phyloP scores from a whole-genome alignment of 1,140 invertebrate genomes.

The Macrosteles quadrilineatus region DNA sequence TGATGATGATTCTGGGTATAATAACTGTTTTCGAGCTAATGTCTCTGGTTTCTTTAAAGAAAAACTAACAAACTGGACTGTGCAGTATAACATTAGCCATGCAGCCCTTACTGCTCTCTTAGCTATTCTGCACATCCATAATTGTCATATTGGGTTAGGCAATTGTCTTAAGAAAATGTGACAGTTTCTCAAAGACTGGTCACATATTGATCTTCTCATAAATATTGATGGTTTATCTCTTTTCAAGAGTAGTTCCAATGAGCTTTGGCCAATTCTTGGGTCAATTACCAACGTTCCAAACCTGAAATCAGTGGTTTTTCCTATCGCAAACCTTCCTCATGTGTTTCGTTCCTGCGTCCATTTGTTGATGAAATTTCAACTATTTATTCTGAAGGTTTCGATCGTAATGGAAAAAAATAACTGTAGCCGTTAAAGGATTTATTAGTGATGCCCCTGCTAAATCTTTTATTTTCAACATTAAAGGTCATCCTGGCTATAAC shows the following conservation, averaged over 20 bases:
- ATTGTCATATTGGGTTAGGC: not conserved
- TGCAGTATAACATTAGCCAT: not conserved
- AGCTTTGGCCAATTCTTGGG: slow-evolving; percentile 44
- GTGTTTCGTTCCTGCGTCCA: not conserved
- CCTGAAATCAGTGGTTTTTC: not conserved
- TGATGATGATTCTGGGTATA: no score
- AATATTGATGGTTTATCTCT: slow-evolving; percentile 39
- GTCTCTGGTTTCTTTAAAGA: no score
- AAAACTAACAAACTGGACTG: not conserved
- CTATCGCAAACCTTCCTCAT: not conserved
- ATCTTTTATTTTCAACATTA: slow-evolving; percentile 47
- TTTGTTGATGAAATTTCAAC: slow-evolving; percentile 18
- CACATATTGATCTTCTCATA: slow-evolving; percentile 28
- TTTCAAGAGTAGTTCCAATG: slow-evolving; percentile 28
- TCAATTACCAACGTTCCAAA: not conserved
- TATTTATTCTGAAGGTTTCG: no score
- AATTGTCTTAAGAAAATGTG: not conserved
- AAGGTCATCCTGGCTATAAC: slow-evolving; percentile 47
- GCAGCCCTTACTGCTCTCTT: not conserved
- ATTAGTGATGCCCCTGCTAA: slow-evolving; percentile 51
- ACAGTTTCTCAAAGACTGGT: not conserved
- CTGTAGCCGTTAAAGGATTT: slow-evolving; percentile 41
- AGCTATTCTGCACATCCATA: not conserved
- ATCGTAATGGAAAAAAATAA: no score
- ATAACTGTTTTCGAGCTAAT: no score